A percentile compares a stretch with the other conserved stretches of the same genome.
phyloP scores from a whole-genome alignment of 2,113 vertebrate species.

The Sakesphorus luctuosus region DNA sequence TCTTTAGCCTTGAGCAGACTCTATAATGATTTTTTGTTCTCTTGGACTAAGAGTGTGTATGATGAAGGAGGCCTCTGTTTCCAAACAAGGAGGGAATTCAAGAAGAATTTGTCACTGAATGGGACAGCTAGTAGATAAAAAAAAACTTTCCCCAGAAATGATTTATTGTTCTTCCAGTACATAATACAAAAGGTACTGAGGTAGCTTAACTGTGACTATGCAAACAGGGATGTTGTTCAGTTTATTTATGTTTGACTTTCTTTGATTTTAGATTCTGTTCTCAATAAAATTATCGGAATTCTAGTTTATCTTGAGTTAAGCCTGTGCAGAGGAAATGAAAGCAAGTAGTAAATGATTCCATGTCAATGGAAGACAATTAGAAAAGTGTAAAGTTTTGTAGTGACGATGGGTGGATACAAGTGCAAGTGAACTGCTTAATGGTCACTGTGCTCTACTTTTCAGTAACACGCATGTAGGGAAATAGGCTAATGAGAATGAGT shows the following conservation, averaged over 20 bases:
- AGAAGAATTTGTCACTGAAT: constrained; percentile 21
- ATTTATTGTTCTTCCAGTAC: background rate
- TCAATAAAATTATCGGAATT: background rate
- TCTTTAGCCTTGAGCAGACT: background rate
- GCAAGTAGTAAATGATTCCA: background rate
- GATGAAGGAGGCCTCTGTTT: constrained; percentile 39
- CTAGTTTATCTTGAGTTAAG: background rate
- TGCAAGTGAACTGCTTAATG: background rate
- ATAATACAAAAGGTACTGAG: background rate
- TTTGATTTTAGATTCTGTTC: background rate
- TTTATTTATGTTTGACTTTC: background rate
- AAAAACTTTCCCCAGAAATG: background rate
- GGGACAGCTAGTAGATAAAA: background rate
- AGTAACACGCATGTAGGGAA: rapidly evolving
- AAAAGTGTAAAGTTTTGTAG: background rate
- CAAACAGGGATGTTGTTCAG: background rate
- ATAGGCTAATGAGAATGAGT: background rate
- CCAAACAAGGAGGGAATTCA: constrained; percentile 20
- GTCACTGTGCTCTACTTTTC: background rate
- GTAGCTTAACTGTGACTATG: background rate
- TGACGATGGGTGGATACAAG: background rate
- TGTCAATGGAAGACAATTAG: background rate
- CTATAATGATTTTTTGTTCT: constrained; percentile 39
- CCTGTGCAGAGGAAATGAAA: background rate
- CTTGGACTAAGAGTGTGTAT: background rate